phyloP scores from a whole-genome alignment of 1,140 invertebrate species.

The Atta colombica region DNA sequence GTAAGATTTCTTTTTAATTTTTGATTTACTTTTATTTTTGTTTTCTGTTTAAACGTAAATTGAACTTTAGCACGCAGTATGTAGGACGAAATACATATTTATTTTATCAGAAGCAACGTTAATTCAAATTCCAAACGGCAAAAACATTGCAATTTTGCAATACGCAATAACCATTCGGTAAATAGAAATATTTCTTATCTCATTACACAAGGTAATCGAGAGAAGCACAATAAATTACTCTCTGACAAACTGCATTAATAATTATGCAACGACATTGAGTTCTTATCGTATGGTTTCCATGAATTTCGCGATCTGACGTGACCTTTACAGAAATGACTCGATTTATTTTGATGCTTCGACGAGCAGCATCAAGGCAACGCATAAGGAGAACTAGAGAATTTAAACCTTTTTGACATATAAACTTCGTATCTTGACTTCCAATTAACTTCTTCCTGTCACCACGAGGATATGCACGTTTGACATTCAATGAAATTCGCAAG shows the following conservation, averaged over 20 bases:
- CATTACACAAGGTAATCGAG: not conserved
- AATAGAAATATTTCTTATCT: not conserved
- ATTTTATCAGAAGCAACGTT: not conserved
- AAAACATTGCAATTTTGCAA: not conserved
- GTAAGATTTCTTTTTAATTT: not conserved
- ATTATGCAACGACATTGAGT: not conserved
- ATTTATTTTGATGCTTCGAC: conserved; percentile 42
- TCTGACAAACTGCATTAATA: conserved; percentile 8
- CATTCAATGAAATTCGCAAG: conserved; percentile 4
- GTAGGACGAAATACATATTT: not conserved
- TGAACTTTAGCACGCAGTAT: not conserved
- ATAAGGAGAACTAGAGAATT: conserved; percentile 12
- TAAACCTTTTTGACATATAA: conserved; percentile 39
- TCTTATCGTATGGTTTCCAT: not conserved
- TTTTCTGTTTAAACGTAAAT: not conserved
- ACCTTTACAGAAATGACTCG: conserved; percentile 27
- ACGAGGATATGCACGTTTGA: not conserved
- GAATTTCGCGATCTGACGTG: conserved; percentile 31
- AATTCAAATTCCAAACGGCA: not conserved
- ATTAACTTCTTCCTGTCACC: conserved; percentile 15
- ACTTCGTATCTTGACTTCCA: conserved; percentile 24
- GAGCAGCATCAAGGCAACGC: conserved; percentile 22
- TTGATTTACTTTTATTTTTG: not conserved
- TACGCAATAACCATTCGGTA: not conserved
- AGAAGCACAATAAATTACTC: not conserved